Conservation (phyloP, 1,140 invertebrate genomes). For the Bombus cullumanus region DNA sequence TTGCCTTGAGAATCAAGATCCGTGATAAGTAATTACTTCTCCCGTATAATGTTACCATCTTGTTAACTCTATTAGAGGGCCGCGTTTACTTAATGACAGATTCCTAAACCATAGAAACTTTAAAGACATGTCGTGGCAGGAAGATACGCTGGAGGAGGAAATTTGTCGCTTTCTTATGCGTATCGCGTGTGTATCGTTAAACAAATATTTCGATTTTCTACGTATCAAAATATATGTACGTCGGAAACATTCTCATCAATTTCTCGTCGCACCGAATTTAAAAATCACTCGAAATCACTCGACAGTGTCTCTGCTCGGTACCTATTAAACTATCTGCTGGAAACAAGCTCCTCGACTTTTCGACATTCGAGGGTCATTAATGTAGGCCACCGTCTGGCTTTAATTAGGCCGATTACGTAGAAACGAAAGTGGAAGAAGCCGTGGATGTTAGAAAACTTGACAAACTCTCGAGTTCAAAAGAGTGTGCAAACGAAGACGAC, state of each 20-base stretch:
- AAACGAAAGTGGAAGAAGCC: constrained; percentile 8
- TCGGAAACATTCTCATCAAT: neutral
- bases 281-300: neutral
- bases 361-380: constrained; percentile 15
- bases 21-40: constrained; percentile 28
- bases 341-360: constrained; percentile 1
- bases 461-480: constrained; percentile 10
- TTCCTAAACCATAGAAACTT: neutral
- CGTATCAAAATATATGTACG: neutral
- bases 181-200: neutral
- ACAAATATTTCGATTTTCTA: neutral
- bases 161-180: neutral
- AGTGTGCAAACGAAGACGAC: neutral
- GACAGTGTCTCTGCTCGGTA: neutral
- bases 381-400: constrained; percentile 1
- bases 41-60: constrained; percentile 35
- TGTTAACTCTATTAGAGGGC: constrained; percentile 21
- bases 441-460: constrained; percentile 5
- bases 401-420: constrained; percentile 27
- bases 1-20: constrained; percentile 26
- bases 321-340: constrained; percentile 2
- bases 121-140: neutral
- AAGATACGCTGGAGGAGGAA: neutral
- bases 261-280: neutral
- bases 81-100: constrained; percentile 13